phyloP scores from a whole-genome alignment of 1,140 invertebrate species.

The Fopius arisanus region DNA sequence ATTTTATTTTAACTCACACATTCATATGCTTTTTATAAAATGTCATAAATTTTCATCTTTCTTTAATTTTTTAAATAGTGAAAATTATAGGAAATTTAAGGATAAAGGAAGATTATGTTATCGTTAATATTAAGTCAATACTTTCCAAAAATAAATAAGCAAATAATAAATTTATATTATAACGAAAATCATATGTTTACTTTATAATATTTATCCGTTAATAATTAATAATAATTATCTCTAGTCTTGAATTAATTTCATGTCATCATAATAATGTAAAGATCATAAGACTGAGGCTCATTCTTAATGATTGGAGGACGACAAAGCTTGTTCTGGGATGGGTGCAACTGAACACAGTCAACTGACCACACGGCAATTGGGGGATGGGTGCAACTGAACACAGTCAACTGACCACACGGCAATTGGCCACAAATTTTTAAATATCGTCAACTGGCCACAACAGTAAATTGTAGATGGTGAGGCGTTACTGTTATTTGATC shows the following conservation, averaged over 20 bases:
- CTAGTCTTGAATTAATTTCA: not conserved
- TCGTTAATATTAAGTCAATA: not conserved
- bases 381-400: too few relatives aligned
- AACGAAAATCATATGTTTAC: not conserved
- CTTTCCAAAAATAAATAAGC: not conserved
- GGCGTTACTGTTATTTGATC: too few relatives aligned
- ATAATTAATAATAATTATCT: conserved; percentile 20
- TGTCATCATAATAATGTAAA: not conserved
- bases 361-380: too few relatives aligned
- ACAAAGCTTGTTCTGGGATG: too few relatives aligned
- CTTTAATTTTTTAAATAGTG: not conserved
- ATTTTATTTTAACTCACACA: not conserved
- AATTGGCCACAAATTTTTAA: too few relatives aligned
- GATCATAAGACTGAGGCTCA: not conserved
- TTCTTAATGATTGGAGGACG: too few relatives aligned
- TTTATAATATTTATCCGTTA: conserved; percentile 24
- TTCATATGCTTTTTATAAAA: not conserved
- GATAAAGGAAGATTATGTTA: not conserved
- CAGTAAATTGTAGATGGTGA: too few relatives aligned
- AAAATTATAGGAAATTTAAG: not conserved
- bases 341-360: too few relatives aligned
- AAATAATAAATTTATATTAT: not conserved
- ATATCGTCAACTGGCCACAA: too few relatives aligned
- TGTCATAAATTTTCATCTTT: not conserved
- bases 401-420: too few relatives aligned